Percentiles rank a stretch among this genome's conserved stretches.
Conservation (phyloP, 2,888 invertebrate genomes). For the Liodrosophila aerea region DNA sequence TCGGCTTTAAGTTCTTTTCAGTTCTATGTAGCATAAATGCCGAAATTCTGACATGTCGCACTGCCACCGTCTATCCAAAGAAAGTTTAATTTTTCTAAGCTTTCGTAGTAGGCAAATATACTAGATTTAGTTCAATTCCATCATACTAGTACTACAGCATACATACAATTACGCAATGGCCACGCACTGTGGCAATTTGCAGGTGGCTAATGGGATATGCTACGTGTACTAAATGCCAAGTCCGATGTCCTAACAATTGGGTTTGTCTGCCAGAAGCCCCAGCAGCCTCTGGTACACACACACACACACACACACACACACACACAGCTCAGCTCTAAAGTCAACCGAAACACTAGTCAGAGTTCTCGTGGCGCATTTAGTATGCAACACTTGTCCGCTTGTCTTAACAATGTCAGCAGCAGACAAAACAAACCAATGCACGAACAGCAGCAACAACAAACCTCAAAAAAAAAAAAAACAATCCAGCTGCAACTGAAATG, state of each 20-base stretch:
- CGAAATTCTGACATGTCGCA: too few species aligned
- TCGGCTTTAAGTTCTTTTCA: too few species aligned
- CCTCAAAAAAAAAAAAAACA: constrained; percentile 15
- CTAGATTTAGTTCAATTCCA: too few species aligned
- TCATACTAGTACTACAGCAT: too few species aligned
- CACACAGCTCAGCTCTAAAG: neutral
- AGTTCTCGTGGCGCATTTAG: constrained; percentile 48
- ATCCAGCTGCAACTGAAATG: neutral
- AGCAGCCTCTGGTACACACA: too few species aligned
- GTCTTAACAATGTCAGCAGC: constrained; percentile 58
- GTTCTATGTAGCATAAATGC: neutral
- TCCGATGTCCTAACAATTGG: constrained; percentile 36
- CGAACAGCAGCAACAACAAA: constrained; percentile 2
- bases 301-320: too few species aligned
- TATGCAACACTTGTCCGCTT: constrained; percentile 66
- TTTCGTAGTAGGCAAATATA: too few species aligned
- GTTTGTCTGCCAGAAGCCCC: neutral
- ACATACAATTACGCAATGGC: too few species aligned
- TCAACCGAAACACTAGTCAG: constrained; percentile 19
- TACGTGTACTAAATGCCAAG: constrained; percentile 62
- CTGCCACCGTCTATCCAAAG: too few species aligned
- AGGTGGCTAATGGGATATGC: constrained; percentile 19
- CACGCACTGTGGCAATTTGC: neutral
- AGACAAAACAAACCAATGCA: constrained; percentile 36
- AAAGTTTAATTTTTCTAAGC: too few species aligned